Percentiles rank a stretch among this genome's conserved stretches.
Evolutionary conservation across 2,797 vertebrate genomes (phyloP).

Genomic region (Notolepis coatsorum): DNA sequence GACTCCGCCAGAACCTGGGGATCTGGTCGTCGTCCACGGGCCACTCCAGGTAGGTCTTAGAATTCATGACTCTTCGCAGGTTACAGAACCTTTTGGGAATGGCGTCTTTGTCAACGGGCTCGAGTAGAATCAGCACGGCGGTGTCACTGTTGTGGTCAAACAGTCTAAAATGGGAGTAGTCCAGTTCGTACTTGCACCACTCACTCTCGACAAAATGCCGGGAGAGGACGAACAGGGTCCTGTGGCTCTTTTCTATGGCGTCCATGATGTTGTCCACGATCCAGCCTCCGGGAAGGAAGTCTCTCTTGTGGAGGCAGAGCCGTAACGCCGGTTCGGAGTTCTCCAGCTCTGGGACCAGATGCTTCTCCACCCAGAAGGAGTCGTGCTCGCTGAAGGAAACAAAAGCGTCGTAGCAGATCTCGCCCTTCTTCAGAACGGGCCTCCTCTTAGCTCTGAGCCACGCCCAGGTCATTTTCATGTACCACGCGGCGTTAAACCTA

Average conservation of each 20-base stretch:
- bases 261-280: constrained; percentile 88
- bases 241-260: constrained; percentile 84
- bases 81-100: constrained; percentile 84
- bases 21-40: constrained; percentile 64
- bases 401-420: constrained; percentile 77
- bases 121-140: constrained; percentile 78
- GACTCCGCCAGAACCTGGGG: too few relatives aligned
- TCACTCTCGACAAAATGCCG: constrained; percentile 85
- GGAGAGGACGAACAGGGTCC: constrained; percentile 84
- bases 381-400: constrained; percentile 86
- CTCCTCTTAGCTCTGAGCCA: constrained; percentile 84
- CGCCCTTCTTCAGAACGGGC: constrained; percentile 47
- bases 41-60: constrained; percentile 85
- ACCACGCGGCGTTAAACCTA: constrained; percentile 75
- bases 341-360: constrained; percentile 82
- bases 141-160: constrained; percentile 82
- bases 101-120: constrained; percentile 75
- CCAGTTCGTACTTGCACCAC: constrained; percentile 88
- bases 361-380: constrained; percentile 83
- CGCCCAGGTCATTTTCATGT: constrained; percentile 82
- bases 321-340: constrained; percentile 69
- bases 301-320: constrained; percentile 85
- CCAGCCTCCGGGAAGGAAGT: constrained; percentile 86
- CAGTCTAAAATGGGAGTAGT: constrained; percentile 87
- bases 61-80: constrained; percentile 83